phyloP scores from a whole-genome alignment of 2,113 vertebrate species.

The Campylomormyrus numenius region DNA sequence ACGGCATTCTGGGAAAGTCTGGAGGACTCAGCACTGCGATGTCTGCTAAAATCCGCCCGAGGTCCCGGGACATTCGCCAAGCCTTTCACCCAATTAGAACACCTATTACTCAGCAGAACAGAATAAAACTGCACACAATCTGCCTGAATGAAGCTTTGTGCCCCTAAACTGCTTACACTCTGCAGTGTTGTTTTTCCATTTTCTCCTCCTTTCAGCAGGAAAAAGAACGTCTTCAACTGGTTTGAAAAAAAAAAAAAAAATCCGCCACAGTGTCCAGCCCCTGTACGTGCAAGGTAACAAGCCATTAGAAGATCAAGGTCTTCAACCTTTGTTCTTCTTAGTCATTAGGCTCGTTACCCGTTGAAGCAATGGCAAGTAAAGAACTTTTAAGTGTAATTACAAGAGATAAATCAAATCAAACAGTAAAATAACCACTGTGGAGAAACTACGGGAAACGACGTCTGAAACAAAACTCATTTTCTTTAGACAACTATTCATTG shows the following conservation, averaged over 20 bases:
- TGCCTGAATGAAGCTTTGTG: constrained; percentile 33
- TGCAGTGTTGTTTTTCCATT: neutral
- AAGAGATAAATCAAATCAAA: neutral
- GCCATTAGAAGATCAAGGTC: neutral
- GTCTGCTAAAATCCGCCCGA: neutral
- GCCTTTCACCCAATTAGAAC: constrained; percentile 33
- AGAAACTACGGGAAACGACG: neutral
- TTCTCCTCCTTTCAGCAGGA: neutral
- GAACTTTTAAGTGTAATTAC: neutral
- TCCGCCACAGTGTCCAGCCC: neutral
- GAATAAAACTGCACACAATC: constrained; percentile 24
- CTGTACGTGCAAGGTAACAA: neutral
- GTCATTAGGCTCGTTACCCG: neutral
- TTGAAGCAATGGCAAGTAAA: neutral
- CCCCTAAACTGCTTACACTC: constrained; percentile 4
- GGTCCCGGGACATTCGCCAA: constrained; percentile 22
- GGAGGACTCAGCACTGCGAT: constrained; percentile 15
- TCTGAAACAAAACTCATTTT: neutral
- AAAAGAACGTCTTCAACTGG: neutral
- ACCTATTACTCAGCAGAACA: constrained; percentile 39
- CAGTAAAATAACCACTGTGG: neutral
- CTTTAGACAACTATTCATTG: neutral
- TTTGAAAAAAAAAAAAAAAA: neutral
- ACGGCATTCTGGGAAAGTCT: neutral
- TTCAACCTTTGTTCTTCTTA: neutral